These are phyloP conservation scores for Melanotaenia duboulayi DNA, from an alignment of 2,113 vertebrate genomes.

Conservation along the genomic window DNA sequence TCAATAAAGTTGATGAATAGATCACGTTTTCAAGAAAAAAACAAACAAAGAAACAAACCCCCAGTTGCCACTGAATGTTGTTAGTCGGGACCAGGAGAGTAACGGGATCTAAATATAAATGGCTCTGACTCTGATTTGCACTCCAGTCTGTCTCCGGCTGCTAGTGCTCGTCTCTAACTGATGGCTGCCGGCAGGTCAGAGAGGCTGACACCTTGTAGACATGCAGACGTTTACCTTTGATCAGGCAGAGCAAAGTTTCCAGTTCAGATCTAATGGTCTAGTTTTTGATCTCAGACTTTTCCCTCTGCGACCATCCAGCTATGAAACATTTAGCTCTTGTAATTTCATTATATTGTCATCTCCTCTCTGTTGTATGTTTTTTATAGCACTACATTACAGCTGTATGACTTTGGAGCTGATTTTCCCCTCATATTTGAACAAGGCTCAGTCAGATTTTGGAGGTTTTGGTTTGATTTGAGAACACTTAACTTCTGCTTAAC, in stretches of 20 bases:
- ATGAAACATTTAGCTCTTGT: neutral
- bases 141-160: conserved; percentile 22
- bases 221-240: conserved; percentile 46
- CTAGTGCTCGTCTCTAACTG: conserved; percentile 21
- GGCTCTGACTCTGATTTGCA: conserved; percentile 24
- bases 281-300: neutral
- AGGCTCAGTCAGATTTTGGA: no score
- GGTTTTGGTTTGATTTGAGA: no score
- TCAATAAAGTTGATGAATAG: no score
- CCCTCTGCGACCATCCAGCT: neutral
- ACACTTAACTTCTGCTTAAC: neutral
- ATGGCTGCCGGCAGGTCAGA: conserved; percentile 26
- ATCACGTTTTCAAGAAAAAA: no score
- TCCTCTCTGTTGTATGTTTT: conserved; percentile 4
- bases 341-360: conserved; percentile 5
- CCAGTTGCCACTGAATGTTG: no score
- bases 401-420: no score
- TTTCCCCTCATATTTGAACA: neutral
- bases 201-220: conserved; percentile 48
- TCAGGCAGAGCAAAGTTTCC: conserved; percentile 35
- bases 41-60: no score
- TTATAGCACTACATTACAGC: neutral
- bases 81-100: no score
- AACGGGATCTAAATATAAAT: conserved; percentile 37
- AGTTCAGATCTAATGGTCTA: conserved; percentile 10